phyloP scores from a whole-genome alignment of 2,797 vertebrate species.

The Cirrhinus molitorella region DNA sequence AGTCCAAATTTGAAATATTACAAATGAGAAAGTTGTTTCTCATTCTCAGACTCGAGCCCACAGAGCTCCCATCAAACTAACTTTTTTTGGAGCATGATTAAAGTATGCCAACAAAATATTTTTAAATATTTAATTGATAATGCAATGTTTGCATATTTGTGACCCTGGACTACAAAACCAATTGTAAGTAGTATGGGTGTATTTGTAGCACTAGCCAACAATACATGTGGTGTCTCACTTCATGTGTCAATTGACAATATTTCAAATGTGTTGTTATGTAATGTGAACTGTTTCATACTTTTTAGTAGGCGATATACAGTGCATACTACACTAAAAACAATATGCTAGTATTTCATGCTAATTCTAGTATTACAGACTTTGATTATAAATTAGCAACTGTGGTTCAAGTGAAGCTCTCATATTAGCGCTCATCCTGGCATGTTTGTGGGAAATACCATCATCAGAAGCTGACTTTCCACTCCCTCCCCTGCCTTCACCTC shows the following conservation, averaged over 20 bases:
- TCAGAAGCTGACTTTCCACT: conserved; percentile 60
- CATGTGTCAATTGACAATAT: background rate
- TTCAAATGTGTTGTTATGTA: background rate
- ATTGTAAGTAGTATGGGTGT: too few species aligned
- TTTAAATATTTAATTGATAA: background rate
- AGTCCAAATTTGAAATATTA: too few species aligned
- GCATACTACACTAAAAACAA: background rate
- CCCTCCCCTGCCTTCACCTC: background rate
- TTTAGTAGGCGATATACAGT: background rate
- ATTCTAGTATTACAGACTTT: background rate
- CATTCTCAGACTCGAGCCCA: too few species aligned
- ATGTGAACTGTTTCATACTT: background rate
- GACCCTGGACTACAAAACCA: too few species aligned
- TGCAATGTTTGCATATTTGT: background rate
- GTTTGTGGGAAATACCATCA: conserved; percentile 69
- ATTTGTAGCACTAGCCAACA: too few species aligned
- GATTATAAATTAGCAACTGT: conserved; percentile 64
- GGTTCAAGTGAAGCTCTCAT: conserved; percentile 62
- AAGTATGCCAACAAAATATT: background rate
- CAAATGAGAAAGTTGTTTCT: too few species aligned
- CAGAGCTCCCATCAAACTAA: background rate
- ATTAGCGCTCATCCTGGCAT: conserved; percentile 65
- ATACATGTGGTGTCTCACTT: background rate
- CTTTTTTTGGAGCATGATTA: background rate
- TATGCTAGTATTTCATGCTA: background rate